Evolutionary conservation across 2,797 vertebrate species (phyloP).

Genomic region (Staurois parvus): DNA sequence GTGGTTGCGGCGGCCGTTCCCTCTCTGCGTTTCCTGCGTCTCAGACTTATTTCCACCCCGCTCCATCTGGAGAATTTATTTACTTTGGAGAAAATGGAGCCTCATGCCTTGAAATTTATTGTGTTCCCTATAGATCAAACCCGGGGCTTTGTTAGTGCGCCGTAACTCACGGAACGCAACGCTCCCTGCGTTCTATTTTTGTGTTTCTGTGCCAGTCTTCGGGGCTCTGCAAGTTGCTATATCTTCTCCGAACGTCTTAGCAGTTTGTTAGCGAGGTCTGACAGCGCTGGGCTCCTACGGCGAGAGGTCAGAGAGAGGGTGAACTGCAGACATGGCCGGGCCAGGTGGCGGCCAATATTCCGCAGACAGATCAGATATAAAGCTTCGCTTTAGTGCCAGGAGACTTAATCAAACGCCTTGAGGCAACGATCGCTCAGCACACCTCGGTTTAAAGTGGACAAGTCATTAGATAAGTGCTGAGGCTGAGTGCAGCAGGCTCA

Average conservation of each 20-base stretch:
- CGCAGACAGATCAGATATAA: neutral
- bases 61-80: constrained; percentile 30
- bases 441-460: too few species aligned
- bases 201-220: constrained; percentile 76
- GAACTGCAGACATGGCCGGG: constrained; percentile 34
- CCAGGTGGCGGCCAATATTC: neutral
- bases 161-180: constrained; percentile 72
- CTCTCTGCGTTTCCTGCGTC: neutral
- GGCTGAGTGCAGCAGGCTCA: too few species aligned
- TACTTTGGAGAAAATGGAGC: constrained; percentile 42
- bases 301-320: constrained; percentile 71
- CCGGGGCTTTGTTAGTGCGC: constrained; percentile 69
- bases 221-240: constrained; percentile 70
- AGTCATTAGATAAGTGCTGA: too few species aligned
- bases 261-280: constrained; percentile 68
- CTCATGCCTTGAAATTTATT: constrained; percentile 69
- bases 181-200: constrained; percentile 57
- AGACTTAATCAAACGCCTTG: neutral
- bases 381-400: neutral
- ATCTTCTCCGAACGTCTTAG: constrained; percentile 72
- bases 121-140: constrained; percentile 70
- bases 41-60: neutral
- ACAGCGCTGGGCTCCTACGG: constrained; percentile 70
- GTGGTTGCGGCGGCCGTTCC: too few species aligned
- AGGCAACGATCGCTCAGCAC: too few species aligned